Evolutionary conservation across 1,140 invertebrate genomes (phyloP), one percentile per base, ranked within the genome.

Genomic region (Nylanderia fulva): DNA sequence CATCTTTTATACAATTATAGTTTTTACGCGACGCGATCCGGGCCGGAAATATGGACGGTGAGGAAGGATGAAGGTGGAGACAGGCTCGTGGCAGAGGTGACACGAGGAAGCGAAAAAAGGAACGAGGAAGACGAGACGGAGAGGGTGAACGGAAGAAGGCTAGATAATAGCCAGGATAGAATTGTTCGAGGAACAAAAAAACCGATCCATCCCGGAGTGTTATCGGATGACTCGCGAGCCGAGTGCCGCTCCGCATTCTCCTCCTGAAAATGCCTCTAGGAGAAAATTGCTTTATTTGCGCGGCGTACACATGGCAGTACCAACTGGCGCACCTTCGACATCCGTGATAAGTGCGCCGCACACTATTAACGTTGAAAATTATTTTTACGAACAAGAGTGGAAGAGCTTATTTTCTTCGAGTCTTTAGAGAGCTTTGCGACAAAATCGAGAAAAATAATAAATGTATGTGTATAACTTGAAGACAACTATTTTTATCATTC

Each of bases 1-100:
- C 89, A 91, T 91, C 88, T 92, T 93, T 93, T 91, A 94, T 91
- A 91, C 93, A 94, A 94, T 94, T 93, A 94, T 88, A 86, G 87
- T 93, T 93, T 94, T 93, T 93, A 90, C 86, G 68, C 86, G 85
- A 90, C 85, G 66, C 74, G 90, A 92, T 92, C 86, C 79, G 85
- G 85, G 77, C 83, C 80, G 87, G 88, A 92, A 93, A 93, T 92
- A 92, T 93, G 90, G 90, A 83, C 87, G 88, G 88, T 86, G 80
- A 88, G 79, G 63, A 58, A 48, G n/a, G 63, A 29, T 33, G 84
- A 68, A 61, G 63, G 39, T 33, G 84, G 72, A 61, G 66, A 77
- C 42, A 68, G 58, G 56, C 54, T 76, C 60, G 42, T 56, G 64
- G 84, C 54, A 85, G 79, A 90, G 74, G 54, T 52, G 72, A 69